These are phyloP conservation scores for Pungitius pungitius DNA, from an alignment of 2,113 vertebrate genomes.

Conservation along the genomic window DNA sequence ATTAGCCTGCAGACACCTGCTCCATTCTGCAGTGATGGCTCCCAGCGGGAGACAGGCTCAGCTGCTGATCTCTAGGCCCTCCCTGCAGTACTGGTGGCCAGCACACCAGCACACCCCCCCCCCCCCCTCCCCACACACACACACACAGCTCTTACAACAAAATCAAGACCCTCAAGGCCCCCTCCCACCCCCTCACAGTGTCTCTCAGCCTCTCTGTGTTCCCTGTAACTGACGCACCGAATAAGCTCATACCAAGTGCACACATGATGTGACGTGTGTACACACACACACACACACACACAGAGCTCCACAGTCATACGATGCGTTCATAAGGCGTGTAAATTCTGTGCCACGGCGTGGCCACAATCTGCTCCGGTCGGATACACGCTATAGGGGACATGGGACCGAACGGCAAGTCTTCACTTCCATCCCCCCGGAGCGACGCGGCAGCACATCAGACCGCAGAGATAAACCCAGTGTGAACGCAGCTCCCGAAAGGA, in stretches of 20 bases:
- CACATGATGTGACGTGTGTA: constrained; percentile 48
- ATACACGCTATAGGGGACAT: constrained; percentile 18
- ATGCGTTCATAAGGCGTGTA: constrained; percentile 22
- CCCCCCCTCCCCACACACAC: constrained; percentile 18
- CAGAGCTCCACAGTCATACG: constrained; percentile 8
- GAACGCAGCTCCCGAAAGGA: background rate
- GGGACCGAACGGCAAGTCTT: constrained; percentile 10
- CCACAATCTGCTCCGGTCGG: constrained; percentile 10
- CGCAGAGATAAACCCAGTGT: background rate
- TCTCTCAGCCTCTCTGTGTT: constrained; percentile 53
- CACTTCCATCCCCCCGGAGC: background rate
- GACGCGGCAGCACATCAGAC: constrained; percentile 2
- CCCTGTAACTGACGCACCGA: constrained; percentile 64
- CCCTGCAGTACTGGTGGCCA: constrained; percentile 76
- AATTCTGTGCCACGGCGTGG: constrained; percentile 23
- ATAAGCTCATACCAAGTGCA: constrained; percentile 70
- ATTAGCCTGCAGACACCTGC: constrained; percentile 80
- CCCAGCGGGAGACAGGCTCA: constrained; percentile 79
- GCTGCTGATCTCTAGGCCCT: constrained; percentile 79
- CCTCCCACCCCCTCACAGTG: constrained; percentile 36
- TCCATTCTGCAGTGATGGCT: constrained; percentile 78
- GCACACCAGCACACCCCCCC: constrained; percentile 27
- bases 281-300: constrained; percentile 26
- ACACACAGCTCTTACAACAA: constrained; percentile 40
- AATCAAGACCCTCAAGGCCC: constrained; percentile 53